Conservation (phyloP, 2,797 vertebrate genomes). For the Silurus lanzhouensis region DNA sequence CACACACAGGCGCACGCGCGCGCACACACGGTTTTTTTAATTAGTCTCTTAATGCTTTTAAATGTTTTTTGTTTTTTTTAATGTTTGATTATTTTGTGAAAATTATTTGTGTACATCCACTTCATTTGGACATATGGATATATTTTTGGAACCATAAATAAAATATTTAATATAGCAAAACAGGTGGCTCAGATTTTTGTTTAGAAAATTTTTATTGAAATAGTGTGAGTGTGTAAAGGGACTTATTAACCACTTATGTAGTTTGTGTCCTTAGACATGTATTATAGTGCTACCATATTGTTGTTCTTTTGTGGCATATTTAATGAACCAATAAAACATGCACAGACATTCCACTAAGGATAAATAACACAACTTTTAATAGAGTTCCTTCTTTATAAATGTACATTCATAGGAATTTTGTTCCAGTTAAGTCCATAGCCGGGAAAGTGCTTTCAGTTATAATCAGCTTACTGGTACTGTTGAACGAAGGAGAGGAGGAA, state of each 20-base stretch:
- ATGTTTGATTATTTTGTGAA: not conserved
- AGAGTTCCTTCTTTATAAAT: not conserved
- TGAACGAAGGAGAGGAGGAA: too few relatives aligned
- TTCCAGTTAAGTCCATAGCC: not conserved
- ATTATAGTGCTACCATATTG: not conserved
- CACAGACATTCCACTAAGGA: not conserved
- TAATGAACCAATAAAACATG: not conserved
- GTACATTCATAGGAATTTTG: not conserved
- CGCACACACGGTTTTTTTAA: not conserved
- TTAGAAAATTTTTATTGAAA: not conserved
- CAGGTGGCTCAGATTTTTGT: not conserved
- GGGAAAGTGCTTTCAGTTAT: not conserved
- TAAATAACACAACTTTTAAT: not conserved
- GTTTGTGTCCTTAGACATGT: not conserved
- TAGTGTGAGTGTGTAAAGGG: not conserved
- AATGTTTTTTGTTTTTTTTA: too few relatives aligned
- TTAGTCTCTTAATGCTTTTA: not conserved
- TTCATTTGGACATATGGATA: not conserved
- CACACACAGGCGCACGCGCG: not conserved
- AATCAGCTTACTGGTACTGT: not conserved
- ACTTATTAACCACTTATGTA: not conserved
- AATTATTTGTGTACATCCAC: not conserved
- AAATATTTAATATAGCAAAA: not conserved
- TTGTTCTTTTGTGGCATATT: not conserved
- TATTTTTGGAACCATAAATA: not conserved